These are phyloP conservation scores for Poeciliopsis retropinna DNA, from an alignment of 2,113 vertebrate species.

Conservation along the genomic window DNA sequence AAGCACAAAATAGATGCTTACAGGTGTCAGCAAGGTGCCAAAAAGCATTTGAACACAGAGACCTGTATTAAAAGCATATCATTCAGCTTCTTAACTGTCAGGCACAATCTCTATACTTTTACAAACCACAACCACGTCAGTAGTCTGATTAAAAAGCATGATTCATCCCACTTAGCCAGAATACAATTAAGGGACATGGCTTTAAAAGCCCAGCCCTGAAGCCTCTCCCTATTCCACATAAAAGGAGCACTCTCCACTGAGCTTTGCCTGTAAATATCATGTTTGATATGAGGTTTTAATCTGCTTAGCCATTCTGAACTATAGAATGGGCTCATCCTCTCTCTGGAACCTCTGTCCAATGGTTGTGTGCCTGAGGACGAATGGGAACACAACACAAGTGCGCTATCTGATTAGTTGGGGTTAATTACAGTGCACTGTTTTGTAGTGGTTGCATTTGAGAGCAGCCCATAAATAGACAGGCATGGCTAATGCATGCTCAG, in stretches of 20 bases:
- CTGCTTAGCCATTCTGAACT: constrained; percentile 83
- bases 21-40: constrained; percentile 51
- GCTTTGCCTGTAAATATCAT: constrained; percentile 79
- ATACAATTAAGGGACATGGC: constrained; percentile 80
- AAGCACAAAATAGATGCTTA: constrained; percentile 44
- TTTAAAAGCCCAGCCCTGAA: constrained; percentile 76
- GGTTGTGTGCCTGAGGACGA: constrained; percentile 79
- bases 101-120: constrained; percentile 66
- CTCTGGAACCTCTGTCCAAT: constrained; percentile 75
- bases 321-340: constrained; percentile 80
- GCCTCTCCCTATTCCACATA: constrained; percentile 73
- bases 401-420: constrained; percentile 84
- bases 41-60: constrained; percentile 49
- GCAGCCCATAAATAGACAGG: constrained; percentile 81
- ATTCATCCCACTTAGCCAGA: constrained; percentile 79
- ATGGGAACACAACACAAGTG: constrained; percentile 76
- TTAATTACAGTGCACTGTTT: constrained; percentile 85
- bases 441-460: constrained; percentile 82
- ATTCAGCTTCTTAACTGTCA: constrained; percentile 69
- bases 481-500: constrained; percentile 80
- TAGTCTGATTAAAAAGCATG: constrained; percentile 79
- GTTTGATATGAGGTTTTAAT: constrained; percentile 84
- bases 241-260: constrained; percentile 80
- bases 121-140: constrained; percentile 67
- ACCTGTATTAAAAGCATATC: constrained; percentile 65